phyloP scores from a whole-genome alignment of 2,888 invertebrate species.

The Rhagophthalmus giganteus region DNA sequence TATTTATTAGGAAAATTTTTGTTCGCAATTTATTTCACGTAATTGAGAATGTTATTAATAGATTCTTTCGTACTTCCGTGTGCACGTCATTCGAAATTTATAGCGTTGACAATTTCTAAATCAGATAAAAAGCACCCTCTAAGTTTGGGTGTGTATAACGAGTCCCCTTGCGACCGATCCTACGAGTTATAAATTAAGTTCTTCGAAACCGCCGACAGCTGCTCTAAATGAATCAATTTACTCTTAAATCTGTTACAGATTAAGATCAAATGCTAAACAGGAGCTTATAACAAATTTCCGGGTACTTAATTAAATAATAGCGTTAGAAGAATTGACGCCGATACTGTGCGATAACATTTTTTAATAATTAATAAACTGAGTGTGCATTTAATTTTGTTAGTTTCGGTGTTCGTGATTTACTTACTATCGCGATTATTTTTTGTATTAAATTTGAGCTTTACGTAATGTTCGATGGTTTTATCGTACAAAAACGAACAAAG shows the following conservation, averaged over 20 bases:
- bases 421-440: too few relatives aligned
- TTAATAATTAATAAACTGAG: too few relatives aligned
- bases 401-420: not conserved
- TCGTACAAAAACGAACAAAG: not conserved
- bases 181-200: constrained; percentile 41
- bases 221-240: constrained; percentile 43
- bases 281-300: constrained; percentile 6
- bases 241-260: constrained; percentile 34
- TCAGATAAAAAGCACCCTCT: constrained; percentile 39
- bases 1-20: too few relatives aligned
- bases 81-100: constrained; percentile 35
- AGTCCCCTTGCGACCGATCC: constrained; percentile 42
- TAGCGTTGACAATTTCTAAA: constrained; percentile 37
- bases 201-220: constrained; percentile 39
- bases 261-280: constrained; percentile 13
- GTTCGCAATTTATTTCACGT: too few relatives aligned
- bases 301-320: not conserved
- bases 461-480: not conserved
- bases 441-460: not conserved
- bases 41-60: constrained; percentile 25
- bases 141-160: constrained; percentile 37
- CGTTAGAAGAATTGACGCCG: too few relatives aligned
- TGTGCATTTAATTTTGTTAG: not conserved
- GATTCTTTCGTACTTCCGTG: constrained; percentile 35
- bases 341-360: too few relatives aligned